Evolutionary conservation across 1,140 invertebrate genomes (phyloP), one percentile per base, ranked within the genome.

Genomic region (Bicyclus anynana): DNA sequence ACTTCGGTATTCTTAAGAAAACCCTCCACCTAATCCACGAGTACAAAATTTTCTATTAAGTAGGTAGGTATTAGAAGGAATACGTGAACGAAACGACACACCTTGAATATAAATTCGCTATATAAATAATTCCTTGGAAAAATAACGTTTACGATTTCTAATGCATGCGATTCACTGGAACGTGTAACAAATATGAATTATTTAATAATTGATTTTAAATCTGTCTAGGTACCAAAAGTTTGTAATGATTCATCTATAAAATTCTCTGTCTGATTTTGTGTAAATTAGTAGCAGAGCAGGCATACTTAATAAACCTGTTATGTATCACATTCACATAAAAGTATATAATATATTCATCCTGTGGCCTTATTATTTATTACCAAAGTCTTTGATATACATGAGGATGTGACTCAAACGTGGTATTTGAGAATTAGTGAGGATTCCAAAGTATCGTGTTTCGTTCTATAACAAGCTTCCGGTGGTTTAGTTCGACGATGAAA

Each of bases 191-290:
- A 59, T 42, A 54, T 62, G 69, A 77, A 80, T 78, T 74, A 61
- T 76, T 73, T 64, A 72, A 78, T 59, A 75, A 72, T n/a, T 68
- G 50, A 18, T 17, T 53, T 53, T 67, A 65, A 69, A 62, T 65
- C 53, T 63, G 29, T 59, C 52, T 52, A n/a, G n/a, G n/a, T 27
- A 50, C 55, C 7, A 35, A 51, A 13, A 48, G n/a, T n/a, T n/a
- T n/a, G n/a, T n/a, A n/a, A n/a, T n/a, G n/a, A n/a, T n/a, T n/a
- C n/a, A n/a, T n/a, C n/a, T n/a, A n/a, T n/a, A n/a, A n/a, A n/a
- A n/a, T n/a, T n/a, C n/a, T n/a, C n/a, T n/a, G n/a, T n/a, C n/a
- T n/a, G n/a, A n/a, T n/a, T n/a, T n/a, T n/a, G n/a, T n/a, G n/a
- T n/a, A n/a, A n/a, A n/a, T n/a, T n/a, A n/a, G n/a, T n/a, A n/a